Percentiles rank a stretch among this genome's conserved stretches.
phyloP scores from a whole-genome alignment of 2,113 vertebrate genomes.

The Taxidea taxus region DNA sequence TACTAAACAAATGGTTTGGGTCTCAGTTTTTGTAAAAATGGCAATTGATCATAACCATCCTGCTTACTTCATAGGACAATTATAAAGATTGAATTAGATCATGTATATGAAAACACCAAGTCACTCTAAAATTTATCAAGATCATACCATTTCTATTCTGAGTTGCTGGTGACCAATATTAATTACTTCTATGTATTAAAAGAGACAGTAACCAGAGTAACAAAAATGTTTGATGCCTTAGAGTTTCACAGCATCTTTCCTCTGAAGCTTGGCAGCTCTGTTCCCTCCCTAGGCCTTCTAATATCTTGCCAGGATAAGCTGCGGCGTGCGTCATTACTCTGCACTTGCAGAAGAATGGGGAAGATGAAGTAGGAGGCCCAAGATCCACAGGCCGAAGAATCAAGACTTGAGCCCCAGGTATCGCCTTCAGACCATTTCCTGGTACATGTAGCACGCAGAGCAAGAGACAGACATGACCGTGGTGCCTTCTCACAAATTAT shows the following conservation, averaged over 20 bases:
- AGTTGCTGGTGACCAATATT: background rate
- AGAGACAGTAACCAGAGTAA: background rate
- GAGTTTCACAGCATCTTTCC: background rate
- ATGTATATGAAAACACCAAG: background rate
- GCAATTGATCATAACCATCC: background rate
- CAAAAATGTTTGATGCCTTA: background rate
- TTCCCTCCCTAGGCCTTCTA: background rate
- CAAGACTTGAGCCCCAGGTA: background rate
- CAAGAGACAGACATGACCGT: background rate
- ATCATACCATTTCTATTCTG: background rate
- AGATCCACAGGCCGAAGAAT: background rate
- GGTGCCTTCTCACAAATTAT: background rate
- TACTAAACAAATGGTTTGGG: background rate
- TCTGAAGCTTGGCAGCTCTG: background rate
- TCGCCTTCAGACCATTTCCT: background rate
- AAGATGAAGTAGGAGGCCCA: background rate
- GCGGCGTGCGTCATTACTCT: background rate
- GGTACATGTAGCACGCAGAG: accelerated
- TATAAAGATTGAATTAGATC: background rate
- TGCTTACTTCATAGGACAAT: background rate
- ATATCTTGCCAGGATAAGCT: background rate
- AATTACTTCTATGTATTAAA: background rate
- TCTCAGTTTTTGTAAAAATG: background rate
- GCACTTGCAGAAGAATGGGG: background rate
- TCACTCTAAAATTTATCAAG: background rate